Percentiles rank a stretch among this genome's conserved stretches.
Evolutionary conservation across 2,888 invertebrate species (phyloP).

Genomic region (Nymphalis c-album): DNA sequence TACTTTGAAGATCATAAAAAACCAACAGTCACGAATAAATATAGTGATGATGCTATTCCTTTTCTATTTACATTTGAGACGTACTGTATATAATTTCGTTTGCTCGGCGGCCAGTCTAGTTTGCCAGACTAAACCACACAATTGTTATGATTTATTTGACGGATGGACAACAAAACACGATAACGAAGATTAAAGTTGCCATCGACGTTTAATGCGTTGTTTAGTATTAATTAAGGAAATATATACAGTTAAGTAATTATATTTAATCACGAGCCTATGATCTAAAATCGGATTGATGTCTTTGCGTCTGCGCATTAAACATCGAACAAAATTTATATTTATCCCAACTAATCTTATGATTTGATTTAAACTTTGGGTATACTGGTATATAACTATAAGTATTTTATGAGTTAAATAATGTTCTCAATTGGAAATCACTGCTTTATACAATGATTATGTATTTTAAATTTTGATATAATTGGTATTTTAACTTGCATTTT

Average conservation of each 20-base stretch:
- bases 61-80: conserved; percentile 24
- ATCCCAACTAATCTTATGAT: background rate
- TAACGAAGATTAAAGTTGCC: conserved; percentile 24
- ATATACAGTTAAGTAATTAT: background rate
- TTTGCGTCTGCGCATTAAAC: background rate
- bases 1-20: conserved; percentile 51
- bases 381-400: background rate
- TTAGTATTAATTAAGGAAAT: no score
- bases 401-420: no score
- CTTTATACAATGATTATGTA: no score
- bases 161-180: conserved; percentile 27
- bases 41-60: conserved; percentile 47
- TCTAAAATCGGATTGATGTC: background rate
- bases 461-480: no score
- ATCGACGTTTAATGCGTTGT: background rate
- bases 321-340: no score
- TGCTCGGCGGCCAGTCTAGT: conserved; percentile 27
- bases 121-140: conserved; percentile 40
- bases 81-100: background rate
- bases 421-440: no score
- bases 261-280: background rate
- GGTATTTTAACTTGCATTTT: no score
- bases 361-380: background rate
- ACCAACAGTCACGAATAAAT: conserved; percentile 50
- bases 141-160: conserved; percentile 35